Base-by-base conservation (phyloP, 2,797 vertebrate species). In the Chlorospingus flavigularis region DNA sequence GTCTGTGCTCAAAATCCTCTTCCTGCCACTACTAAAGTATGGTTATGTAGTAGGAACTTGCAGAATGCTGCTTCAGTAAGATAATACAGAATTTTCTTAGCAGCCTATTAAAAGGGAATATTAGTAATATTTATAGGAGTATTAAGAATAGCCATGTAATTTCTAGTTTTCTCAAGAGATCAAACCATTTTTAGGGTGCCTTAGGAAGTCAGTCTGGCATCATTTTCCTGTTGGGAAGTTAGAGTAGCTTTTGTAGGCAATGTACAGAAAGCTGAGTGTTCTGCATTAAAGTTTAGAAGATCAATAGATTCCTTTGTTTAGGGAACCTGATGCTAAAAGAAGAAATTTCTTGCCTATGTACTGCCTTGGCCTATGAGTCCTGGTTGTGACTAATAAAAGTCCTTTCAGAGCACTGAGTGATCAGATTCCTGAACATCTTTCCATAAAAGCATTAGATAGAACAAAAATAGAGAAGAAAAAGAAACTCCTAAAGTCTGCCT, bases 261-360 rank as follows among this genome's bases (percentile, higher is more conserved):
- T 72, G 71, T 88, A 94, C 68, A 97, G 94, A 97, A 97, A 96
- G 83, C 83, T 63, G 85, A 97, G 71, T 37, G 53, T 23, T 80
- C 71, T 94, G 87, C 86, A 84, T 94, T 94, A 93, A 72, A 81
- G 92, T 80, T 86, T 60, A 95, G 86, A 92, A 92, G 95, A 92
- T 94, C 95, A 95, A 78, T 90, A 88, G 86, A 88, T 55, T 23
- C n/a, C 61, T 97, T 96, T 97, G 94, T 95, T 94, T 80, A 77
- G 75, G 55, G 31, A 91, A 83, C 79, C 90, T 92, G 91, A 93
- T 77, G 50, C 76, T 86, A 95, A 92, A 96, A 95, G 94, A 94
- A 97, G 94, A 97, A 96, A 94, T 25, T 40, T 91, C 73, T 94
- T 95, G 60, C 93, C 94, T 94, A 51, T 90, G 28, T 74, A 73